Base-by-base conservation (phyloP, 2,888 invertebrate genomes). In the Automeris io region DNA sequence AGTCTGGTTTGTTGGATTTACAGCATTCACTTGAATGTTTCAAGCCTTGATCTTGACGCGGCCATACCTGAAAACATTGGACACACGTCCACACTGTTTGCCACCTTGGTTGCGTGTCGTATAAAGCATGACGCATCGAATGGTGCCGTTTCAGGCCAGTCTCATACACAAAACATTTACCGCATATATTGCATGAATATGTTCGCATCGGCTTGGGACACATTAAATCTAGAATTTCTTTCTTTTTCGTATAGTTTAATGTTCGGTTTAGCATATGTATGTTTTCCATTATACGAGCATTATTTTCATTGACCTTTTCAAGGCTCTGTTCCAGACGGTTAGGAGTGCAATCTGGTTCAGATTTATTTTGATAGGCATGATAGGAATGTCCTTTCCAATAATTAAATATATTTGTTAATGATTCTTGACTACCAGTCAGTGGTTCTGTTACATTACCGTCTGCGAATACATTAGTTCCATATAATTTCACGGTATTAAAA, bases 21-120 rank as follows among this genome's bases (percentile, higher is more conserved):
- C 74, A 73, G 53, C 85, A 85, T 48, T 69, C 59, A 31, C 43
- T 57, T 4, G 78, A 62, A 48, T 87, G 87, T 35, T 64, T 62
- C n/a, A 70, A 35, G 13, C 83, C 82, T 40, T 74, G 60, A 21
- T 79, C 73, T 40, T 77, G 70, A 8, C 58, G 61, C 2, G 86
- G 87, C 86, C 86, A 87, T 3, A 87, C 85, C 54, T 87, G 86
- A 46, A 78, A 83, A 56, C 87, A 87, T 51, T 82, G 74, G 23
- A 73, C 69, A 48, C 87, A 87, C 23, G 83, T 83, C 86, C 85
- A 87, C 18, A 86, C 85, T 11, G 76, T 62, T 59, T 83, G 86
- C 86, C 86, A 85, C 8, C 75, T 72, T 3, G 75, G 78, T 43
- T 73, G 75, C 19, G 55, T 49, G 19, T 77, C 77, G 3, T 62